These are phyloP conservation scores for Brevimyrus niger DNA, from an alignment of 2,113 vertebrate species.

Conservation along the genomic window DNA sequence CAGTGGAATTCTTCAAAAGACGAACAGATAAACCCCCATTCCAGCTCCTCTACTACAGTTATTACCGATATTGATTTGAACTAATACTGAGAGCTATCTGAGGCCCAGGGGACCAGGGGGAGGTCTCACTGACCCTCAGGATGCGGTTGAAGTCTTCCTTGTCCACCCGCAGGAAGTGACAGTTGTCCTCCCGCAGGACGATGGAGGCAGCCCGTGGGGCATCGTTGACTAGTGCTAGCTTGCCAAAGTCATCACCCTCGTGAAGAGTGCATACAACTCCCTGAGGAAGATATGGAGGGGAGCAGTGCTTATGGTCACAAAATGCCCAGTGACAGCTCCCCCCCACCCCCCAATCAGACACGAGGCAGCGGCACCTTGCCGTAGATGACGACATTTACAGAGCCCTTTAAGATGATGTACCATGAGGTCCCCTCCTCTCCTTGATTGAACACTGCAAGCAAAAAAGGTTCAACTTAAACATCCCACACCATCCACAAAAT, in stretches of 20 bases:
- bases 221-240: conserved; percentile 93
- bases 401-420: conserved; percentile 98
- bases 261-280: conserved; percentile 95
- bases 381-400: conserved; percentile 97
- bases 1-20: neutral
- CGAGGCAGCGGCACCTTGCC: conserved; percentile 73
- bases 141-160: conserved; percentile 98
- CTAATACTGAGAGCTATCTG: neutral
- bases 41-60: neutral
- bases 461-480: conserved; percentile 33
- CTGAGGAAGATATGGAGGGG: conserved; percentile 51
- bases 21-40: neutral
- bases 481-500: neutral
- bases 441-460: conserved; percentile 91
- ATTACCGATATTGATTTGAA: neutral
- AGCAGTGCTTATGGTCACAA: neutral
- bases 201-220: conserved; percentile 95
- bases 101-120: neutral
- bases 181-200: conserved; percentile 90
- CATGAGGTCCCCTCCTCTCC: conserved; percentile 98
- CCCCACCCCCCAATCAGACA: neutral
- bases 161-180: conserved; percentile 94
- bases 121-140: conserved; percentile 71
- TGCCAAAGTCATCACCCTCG: conserved; percentile 96
- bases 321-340: neutral